Conservation (phyloP, 2,113 vertebrate genomes). For the Oxyruncus cristatus region DNA sequence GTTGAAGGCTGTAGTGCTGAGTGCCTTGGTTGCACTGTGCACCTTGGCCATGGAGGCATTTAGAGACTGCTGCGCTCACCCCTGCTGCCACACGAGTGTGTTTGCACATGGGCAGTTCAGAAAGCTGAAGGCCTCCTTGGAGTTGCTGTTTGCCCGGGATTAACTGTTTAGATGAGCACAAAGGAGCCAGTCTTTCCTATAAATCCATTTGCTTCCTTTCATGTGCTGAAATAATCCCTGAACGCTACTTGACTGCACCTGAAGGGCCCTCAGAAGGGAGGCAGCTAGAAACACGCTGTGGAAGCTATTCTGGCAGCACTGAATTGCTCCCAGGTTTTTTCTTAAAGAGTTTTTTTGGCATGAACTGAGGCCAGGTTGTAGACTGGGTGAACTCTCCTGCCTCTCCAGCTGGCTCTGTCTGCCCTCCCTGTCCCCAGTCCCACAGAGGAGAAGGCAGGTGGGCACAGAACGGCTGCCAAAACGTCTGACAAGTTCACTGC, state of each 20-base stretch:
- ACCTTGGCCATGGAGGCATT: accelerated
- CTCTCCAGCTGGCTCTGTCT: neutral
- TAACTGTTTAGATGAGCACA: neutral
- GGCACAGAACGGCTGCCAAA: neutral
- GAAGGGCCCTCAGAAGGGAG: neutral
- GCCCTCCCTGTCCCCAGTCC: neutral
- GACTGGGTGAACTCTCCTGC: neutral
- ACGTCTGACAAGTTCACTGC: neutral
- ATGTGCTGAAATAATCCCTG: neutral
- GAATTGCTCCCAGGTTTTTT: neutral
- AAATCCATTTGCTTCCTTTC: neutral
- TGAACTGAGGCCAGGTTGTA: neutral
- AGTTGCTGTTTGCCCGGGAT: neutral
- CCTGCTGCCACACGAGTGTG: neutral
- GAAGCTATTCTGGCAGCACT: neutral
- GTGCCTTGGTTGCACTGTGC: neutral
- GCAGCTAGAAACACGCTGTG: neutral
- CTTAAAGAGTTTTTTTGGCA: neutral
- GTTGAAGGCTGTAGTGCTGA: neutral
- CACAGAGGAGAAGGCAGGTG: neutral
- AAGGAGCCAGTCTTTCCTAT: neutral
- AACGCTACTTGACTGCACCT: neutral
- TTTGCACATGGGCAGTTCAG: neutral
- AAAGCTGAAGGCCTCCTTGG: neutral
- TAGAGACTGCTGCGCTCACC: neutral